Evolutionary conservation across 37 sponge, comb jelly and placozoan genomes (phyloP), one percentile per base, ranked within the genome.

Genomic region (Amphimedon queenslandica): DNA sequence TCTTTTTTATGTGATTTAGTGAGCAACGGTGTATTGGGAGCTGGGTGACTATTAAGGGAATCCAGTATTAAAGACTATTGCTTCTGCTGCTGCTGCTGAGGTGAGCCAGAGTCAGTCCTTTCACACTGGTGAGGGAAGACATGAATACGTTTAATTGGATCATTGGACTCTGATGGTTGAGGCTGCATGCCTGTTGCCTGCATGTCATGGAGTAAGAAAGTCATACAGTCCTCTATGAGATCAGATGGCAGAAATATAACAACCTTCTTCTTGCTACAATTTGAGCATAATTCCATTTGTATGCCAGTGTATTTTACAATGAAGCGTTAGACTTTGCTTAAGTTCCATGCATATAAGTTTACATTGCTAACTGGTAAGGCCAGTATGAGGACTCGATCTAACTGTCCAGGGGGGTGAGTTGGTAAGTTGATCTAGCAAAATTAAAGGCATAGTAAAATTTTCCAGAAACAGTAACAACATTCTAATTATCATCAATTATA

Each of bases 371-470:
- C 31, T 20, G 86, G 86, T 34, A 76, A 86, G 11, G 86, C 64
- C 16, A 86, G 35, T 0, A 86, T 64, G 1, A 86, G 80, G 28
- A 86, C 66, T 24, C 80, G 86, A 40, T 86, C 86, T 1, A 79
- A 27, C 57, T 86, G 80, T 42, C 80, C 86, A 8, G 51, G 34
- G 21, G 73, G 63, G 40, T 86, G 75, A 55, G 75, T 60, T 4
- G 84, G 84, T 16, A 84, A 77, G 33, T 69, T 75, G 20, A 86
- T n/a, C n/a, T n/a, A n/a, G n/a, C n/a, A n/a, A n/a, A n/a, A n/a
- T n/a, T n/a, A n/a, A n/a, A n/a, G 78, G 67, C 4, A 34, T 69
- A 33, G 78, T 84, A 63, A 57, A 60, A 68, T n/a, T n/a, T n/a
- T n/a, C n/a, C n/a, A n/a, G n/a, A n/a, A n/a, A n/a, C n/a, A n/a